Evolutionary conservation across 2,797 vertebrate genomes (phyloP), one percentile per base, ranked within the genome.

Genomic region (Fratercula arctica): DNA sequence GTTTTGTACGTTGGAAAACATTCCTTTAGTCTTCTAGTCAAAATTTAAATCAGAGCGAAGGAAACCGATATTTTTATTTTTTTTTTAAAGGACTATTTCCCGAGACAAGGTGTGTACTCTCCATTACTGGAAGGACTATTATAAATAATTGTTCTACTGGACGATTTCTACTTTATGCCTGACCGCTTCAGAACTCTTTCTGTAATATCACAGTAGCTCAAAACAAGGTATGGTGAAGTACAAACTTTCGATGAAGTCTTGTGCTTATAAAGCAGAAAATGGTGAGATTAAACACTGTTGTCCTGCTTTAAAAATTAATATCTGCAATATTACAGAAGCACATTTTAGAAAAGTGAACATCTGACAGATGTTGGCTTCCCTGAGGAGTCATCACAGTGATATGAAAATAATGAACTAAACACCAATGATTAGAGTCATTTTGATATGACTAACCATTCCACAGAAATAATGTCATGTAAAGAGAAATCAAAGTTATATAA

Each of bases 401-500:
- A 72, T 7, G 48, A 90, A 85, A 45, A 69, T 89, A 94, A 93
- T 84, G 79, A 96, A 92, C 70, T 76, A 85, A 86, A 80, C 57
- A 95, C 37, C 21, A 85, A 28, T 63, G 69, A 85, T 96, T 96
- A 89, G 46, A 81, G 66, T 67, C 43, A 84, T 95, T 91, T 93
- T 94, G 66, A 74, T 91, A 84, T 76, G 51, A 83, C 28, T 63
- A 91, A 82, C 25, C 10, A 64, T 80, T 89, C 21, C 61, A 86
- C 67, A 74, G 51, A 82, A 94, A 72, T 57, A 67, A 78, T 51
- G 16, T n/a, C 46, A 31, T 63, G 14, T 72, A 94, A 91, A 90
- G 64, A 93, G 91, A 93, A 92, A 95, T 67, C n/a, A 18, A 91
- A 74, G 67, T 84, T 76, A 67, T 41, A 67, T 85, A 75, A 89